Evolutionary conservation across 2,888 invertebrate genomes (phyloP).

Genomic region (Nebria salina): DNA sequence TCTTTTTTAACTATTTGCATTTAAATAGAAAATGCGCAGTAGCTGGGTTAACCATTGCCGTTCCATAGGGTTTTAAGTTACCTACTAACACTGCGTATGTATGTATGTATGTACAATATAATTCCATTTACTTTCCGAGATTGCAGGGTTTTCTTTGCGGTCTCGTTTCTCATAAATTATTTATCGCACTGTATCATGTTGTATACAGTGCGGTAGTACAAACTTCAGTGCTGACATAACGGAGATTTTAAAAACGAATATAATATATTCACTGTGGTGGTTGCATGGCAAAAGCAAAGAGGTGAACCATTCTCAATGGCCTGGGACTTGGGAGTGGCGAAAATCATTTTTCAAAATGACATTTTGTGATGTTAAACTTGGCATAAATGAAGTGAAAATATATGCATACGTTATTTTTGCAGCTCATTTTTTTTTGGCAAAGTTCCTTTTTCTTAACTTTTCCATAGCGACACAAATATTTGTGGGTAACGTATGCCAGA

Average conservation of each 20-base stretch:
- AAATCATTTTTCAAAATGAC: neutral
- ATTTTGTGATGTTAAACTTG: neutral
- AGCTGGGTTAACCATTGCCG: neutral
- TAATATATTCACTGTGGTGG: slow-evolving; percentile 6
- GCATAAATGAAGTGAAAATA: slow-evolving; percentile 1
- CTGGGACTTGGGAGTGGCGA: neutral
- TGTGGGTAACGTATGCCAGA: neutral
- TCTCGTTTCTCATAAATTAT: slow-evolving; percentile 37
- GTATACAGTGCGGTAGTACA: neutral
- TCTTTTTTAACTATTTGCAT: slow-evolving; percentile 27
- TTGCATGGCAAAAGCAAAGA: neutral
- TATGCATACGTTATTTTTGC: neutral
- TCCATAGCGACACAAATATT: neutral
- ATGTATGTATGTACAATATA: neutral
- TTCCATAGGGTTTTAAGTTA: neutral
- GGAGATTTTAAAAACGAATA: slow-evolving; percentile 12
- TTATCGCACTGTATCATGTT: slow-evolving; percentile 37
- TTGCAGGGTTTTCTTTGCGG: slow-evolving; percentile 18
- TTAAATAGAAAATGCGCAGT: slow-evolving; percentile 24
- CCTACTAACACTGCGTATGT: no score
- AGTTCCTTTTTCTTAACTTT: neutral
- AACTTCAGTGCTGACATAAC: slow-evolving; percentile 22
- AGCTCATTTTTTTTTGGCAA: neutral
- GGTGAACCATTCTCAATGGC: neutral
- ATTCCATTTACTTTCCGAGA: slow-evolving; percentile 23